Evolutionary conservation across 2,113 vertebrate genomes (phyloP), one percentile per base, ranked within the genome.

Genomic region (Pipra filicauda): DNA sequence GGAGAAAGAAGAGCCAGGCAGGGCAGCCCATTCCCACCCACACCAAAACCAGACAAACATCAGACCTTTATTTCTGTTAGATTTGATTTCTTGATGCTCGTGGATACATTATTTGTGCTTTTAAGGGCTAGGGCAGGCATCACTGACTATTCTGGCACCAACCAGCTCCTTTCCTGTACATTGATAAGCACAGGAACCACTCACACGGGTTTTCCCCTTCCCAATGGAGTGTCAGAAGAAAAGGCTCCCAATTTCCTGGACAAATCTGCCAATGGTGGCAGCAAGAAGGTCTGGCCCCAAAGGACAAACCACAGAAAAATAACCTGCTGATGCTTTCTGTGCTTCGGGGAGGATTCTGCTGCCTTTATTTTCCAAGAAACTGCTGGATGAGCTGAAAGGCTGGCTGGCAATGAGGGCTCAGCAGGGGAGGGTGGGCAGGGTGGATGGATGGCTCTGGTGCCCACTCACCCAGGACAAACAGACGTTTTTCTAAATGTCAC

Each of bases 1-100:
- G 21, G 15, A 33, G 39, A 22, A 14, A 59, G 26, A 39, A 19
- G 5, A 22, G 20, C 39, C 58, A 23, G 64, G 31, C 44, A 48
- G 43, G 11, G 37, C 41, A 52, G 52, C 21, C 21, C 1, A 0
- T 4, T 46, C 15, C 37, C 9, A 5, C 27, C 20, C 21, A 5
- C 33, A 23, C 37, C 30, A 33, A 55, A 44, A 62, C 22, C 67
- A 57, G 26, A 8, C 15, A 75, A 31, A 27, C 2, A 0, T 5
- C 43, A 54, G 31, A 49, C 46, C 35, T 49, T 74, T 41, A 18
- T 14, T 55, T 24, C n/a, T 31, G 19, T 46, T 49, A 31, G 6
- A 30, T 43, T 28, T 57, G 12, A 39, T 46, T 37, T 74, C 26
- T 52, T 28, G 27, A 33, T 71, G 19, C 35, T 65, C 1, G 0